A percentile compares a stretch with the other conserved stretches of the same genome.
Evolutionary conservation across 2,797 vertebrate species (phyloP).

Genomic region (Gambelia wislizenii): DNA sequence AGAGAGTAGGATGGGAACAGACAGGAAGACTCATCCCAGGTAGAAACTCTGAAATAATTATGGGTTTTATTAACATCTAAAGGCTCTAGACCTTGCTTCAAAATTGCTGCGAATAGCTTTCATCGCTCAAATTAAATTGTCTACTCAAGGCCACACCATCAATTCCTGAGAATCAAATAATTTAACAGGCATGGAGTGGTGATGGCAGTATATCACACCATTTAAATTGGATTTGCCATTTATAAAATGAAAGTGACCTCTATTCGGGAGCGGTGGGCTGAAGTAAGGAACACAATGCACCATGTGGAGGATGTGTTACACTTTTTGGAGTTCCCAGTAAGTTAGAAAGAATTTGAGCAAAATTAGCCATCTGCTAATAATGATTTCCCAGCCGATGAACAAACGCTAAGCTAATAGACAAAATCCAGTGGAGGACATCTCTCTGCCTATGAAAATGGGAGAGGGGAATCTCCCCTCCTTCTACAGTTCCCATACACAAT

Average conservation of each 20-base stretch:
- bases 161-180: conserved; percentile 58
- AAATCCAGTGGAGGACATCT: no score
- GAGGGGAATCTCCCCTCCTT: no score
- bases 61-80: conserved; percentile 44
- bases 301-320: neutral
- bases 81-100: conserved; percentile 39
- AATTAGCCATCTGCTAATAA: neutral
- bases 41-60: conserved; percentile 7
- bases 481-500: no score
- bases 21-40: conserved; percentile 8
- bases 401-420: neutral
- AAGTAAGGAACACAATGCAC: conserved; percentile 24
- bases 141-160: conserved; percentile 60
- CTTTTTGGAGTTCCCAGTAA: neutral
- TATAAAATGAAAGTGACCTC: conserved; percentile 59
- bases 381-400: neutral
- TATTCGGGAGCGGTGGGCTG: conserved; percentile 19
- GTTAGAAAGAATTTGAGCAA: neutral
- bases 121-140: conserved; percentile 64
- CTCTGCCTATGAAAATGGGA: no score
- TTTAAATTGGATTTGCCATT: conserved; percentile 63
- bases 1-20: neutral
- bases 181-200: conserved; percentile 32
- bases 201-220: conserved; percentile 57
- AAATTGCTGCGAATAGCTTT: conserved; percentile 52